phyloP scores from a whole-genome alignment of 2,888 invertebrate species.

The Tetranychus truncatus region DNA sequence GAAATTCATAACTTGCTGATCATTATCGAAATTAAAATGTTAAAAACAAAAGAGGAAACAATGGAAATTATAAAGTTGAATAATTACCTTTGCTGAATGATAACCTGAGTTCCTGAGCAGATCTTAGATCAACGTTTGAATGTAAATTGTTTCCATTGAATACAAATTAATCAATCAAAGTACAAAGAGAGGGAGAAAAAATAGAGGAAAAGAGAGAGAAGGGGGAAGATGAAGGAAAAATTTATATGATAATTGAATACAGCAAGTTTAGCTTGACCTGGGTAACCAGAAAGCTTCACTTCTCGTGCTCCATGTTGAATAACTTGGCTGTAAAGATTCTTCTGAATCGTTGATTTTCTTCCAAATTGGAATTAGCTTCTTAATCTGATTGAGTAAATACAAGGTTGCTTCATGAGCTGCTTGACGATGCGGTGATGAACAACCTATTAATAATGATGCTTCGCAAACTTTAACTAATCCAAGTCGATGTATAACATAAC shows the following conservation, averaged over 20 bases:
- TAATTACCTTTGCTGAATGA: not conserved
- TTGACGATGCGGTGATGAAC: conserved; percentile 67
- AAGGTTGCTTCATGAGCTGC: conserved; percentile 64
- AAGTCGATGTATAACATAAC: conserved; percentile 68
- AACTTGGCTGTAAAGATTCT: not conserved
- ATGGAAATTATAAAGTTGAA: not conserved
- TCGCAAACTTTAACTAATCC: conserved; percentile 66
- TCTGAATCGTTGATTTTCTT: conserved; percentile 44
- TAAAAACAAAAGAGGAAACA: not conserved
- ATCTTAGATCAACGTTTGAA: not conserved
- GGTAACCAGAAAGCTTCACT: conserved; percentile 22
- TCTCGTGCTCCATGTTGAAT: conserved; percentile 18
- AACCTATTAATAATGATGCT: conserved; percentile 70
- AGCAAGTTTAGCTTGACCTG: not conserved
- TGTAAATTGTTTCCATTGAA: not conserved
- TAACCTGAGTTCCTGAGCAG: not conserved
- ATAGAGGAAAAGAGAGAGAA: no score
- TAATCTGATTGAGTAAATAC: conserved; percentile 63
- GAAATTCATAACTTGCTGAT: not conserved
- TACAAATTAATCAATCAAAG: no score
- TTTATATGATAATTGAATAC: not conserved
- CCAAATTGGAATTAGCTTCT: conserved; percentile 79
- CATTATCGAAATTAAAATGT: not conserved
- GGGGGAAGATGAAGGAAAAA: not conserved
- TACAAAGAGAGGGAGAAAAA: no score